These are phyloP conservation scores for Rhabditophanes sp. DNA, from an alignment of 2,888 invertebrate species.

Conservation along the genomic window DNA sequence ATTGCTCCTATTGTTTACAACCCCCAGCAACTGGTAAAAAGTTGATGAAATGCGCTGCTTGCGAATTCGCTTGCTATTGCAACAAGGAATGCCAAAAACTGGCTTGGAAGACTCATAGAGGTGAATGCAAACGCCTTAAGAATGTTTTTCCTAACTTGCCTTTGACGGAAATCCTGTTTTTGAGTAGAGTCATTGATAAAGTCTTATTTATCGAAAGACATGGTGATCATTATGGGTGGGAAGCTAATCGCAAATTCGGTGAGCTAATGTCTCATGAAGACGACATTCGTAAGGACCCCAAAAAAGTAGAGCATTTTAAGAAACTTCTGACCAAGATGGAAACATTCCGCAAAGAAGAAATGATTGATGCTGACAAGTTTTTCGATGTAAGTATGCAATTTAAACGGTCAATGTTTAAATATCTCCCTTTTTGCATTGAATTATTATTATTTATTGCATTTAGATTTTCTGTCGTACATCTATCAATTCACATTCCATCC, in stretches of 20 bases:
- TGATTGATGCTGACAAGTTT: slow-evolving; percentile 16
- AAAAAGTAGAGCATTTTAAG: slow-evolving; percentile 36
- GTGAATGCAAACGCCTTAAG: slow-evolving; percentile 34
- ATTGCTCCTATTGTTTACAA: slow-evolving; percentile 35
- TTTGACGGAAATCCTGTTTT: slow-evolving; percentile 37
- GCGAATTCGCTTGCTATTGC: slow-evolving; percentile 27
- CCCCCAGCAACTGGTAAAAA: slow-evolving; percentile 19
- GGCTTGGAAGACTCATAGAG: slow-evolving; percentile 32
- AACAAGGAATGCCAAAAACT: slow-evolving; percentile 30
- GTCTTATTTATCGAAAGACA: slow-evolving; percentile 27
- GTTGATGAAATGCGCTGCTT: slow-evolving; percentile 24
- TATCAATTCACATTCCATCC: slow-evolving; percentile 41
- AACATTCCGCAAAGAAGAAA: slow-evolving; percentile 21
- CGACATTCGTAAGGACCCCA: slow-evolving; percentile 21
- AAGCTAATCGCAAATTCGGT: slow-evolving; percentile 23
- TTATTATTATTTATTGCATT: slow-evolving; percentile 24
- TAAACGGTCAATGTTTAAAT: not conserved
- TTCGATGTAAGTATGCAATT: slow-evolving; percentile 7
- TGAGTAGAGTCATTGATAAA: slow-evolving; percentile 31
- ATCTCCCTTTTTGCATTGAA: slow-evolving; percentile 4
- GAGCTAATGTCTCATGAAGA: slow-evolving; percentile 27
- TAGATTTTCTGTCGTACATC: slow-evolving; percentile 35
- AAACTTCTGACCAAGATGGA: slow-evolving; percentile 30
- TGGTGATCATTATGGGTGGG: slow-evolving; percentile 32
- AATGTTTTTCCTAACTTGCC: slow-evolving; percentile 38